Base-by-base conservation (phyloP, 2,888 invertebrate genomes). In the Xanthia icteritia region DNA sequence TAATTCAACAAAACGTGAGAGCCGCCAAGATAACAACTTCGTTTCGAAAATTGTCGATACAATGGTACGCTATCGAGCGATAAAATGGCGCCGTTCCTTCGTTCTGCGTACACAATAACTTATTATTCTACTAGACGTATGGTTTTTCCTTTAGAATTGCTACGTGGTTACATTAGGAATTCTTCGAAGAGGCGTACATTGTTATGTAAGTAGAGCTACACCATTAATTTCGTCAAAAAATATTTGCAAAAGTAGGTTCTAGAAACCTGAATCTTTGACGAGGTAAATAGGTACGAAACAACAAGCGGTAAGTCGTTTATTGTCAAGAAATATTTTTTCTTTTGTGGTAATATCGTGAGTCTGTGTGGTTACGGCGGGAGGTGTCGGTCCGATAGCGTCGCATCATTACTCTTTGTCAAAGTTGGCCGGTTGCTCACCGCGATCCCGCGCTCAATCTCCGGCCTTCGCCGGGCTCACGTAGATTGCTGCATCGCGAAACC, bases 1-100 rank as follows among this genome's bases (percentile, higher is more conserved):
- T 94, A 94, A 95, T 95, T 95, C 94, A 95, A 94, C 93, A 92
- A 93, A 94, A 94, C 92, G 93, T 91, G 92, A 92, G 90, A 90
- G 90, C 90, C 89, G 89, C 89, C 89, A 89, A 94, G 94, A 94
- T 94, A 94, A 94, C 94, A 92, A 91, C 89, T 92, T 91, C 88
- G 90, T 91, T 90, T 87, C 90, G 89, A 90, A 91, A 90, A 93
- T 93, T 92, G 91, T 90, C 91, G 90, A 92, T 92, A 89, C 90
- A 89, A 92, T 90, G 87, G 91, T 89, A 83, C 87, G 85, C 86
- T 85, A 87, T 89, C 82, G 83, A 86, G 75, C 84, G 76, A 81
- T 76, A 85, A 82, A 85, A 84, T 45, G 73, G 78, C 76, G 66
- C 67, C 76, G 77, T 75, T 78, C 60, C 66, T 77, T 72, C 75